phyloP scores from a whole-genome alignment of 1,140 invertebrate genomes.

The Sycophaga agraensis region DNA sequence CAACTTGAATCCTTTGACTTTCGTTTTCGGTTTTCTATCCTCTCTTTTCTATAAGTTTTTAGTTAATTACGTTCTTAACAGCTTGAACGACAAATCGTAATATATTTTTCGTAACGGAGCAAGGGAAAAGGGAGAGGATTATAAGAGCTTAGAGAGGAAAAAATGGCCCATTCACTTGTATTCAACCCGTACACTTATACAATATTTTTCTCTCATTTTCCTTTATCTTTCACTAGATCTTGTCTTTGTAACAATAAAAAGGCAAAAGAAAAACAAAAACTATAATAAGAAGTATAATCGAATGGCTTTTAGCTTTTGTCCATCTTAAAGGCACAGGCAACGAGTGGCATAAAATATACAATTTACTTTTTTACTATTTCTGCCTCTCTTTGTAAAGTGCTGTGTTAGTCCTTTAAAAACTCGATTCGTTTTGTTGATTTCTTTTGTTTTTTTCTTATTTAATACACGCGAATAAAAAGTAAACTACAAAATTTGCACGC shows the following conservation, averaged over 20 bases:
- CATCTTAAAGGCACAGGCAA: conserved; percentile 55
- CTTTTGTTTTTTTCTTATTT: conserved; percentile 4
- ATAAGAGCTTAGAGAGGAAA: conserved; percentile 6
- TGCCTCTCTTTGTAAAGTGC: neutral
- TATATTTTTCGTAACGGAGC: conserved; percentile 36
- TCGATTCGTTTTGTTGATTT: neutral
- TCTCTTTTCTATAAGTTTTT: conserved; percentile 31
- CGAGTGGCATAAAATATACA: conserved; percentile 42
- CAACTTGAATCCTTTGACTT: neutral
- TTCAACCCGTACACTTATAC: too few species aligned
- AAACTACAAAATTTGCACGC: conserved; percentile 9
- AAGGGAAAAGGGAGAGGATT: neutral
- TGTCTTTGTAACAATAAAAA: too few species aligned
- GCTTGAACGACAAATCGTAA: conserved; percentile 44
- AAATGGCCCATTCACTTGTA: conserved; percentile 32
- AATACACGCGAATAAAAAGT: conserved; percentile 3
- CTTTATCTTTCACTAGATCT: too few species aligned
- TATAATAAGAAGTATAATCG: conserved; percentile 26
- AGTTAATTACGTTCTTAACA: conserved; percentile 42
- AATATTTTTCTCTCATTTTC: too few species aligned
- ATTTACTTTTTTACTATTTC: neutral
- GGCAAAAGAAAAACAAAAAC: neutral
- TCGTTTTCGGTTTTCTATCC: conserved; percentile 23
- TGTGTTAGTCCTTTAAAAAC: conserved; percentile 5
- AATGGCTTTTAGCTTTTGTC: conserved; percentile 41